A percentile compares a stretch with the other conserved stretches of the same genome.
phyloP scores from a whole-genome alignment of 2,888 invertebrate genomes.

The Amphipyra tragopoginis region DNA sequence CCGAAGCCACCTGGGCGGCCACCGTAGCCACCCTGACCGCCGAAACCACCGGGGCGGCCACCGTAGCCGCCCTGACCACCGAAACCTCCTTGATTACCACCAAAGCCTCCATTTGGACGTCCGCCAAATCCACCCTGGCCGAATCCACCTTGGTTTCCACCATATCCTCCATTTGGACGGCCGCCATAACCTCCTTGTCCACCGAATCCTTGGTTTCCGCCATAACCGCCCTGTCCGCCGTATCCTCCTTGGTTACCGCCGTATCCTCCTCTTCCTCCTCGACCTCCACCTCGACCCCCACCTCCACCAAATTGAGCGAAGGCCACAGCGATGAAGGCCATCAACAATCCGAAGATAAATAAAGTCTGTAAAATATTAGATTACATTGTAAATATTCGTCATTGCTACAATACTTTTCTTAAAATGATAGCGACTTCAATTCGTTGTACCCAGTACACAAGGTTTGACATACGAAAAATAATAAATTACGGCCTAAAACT shows the following conservation, averaged over 20 bases:
- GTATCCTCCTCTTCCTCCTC: conserved; percentile 25
- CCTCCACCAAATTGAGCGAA: conserved; percentile 54
- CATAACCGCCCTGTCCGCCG: conserved; percentile 31
- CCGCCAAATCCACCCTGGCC: conserved; percentile 52
- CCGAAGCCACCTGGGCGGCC: not conserved
- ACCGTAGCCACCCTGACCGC: not conserved
- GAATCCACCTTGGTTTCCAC: conserved; percentile 27
- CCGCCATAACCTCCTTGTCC: conserved; percentile 54
- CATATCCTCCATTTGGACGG: no score
- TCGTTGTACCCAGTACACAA: no score
- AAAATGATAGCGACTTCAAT: no score
- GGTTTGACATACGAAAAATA: no score
- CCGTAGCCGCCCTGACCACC: conserved; percentile 10
- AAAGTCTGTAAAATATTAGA: conserved; percentile 54
- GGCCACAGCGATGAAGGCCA: conserved; percentile 56
- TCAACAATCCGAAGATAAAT: conserved; percentile 55
- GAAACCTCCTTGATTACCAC: conserved; percentile 43
- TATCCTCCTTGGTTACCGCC: conserved; percentile 30
- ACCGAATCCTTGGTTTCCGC: conserved; percentile 32
- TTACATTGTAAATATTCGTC: not conserved
- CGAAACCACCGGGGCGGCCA: conserved; percentile 1
- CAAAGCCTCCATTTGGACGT: conserved; percentile 34
- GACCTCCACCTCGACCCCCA: conserved; percentile 26
- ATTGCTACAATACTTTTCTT: no score
- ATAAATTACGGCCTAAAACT: no score